phyloP scores from a whole-genome alignment of 2,797 vertebrate genomes.

The Thamnophis elegans region DNA sequence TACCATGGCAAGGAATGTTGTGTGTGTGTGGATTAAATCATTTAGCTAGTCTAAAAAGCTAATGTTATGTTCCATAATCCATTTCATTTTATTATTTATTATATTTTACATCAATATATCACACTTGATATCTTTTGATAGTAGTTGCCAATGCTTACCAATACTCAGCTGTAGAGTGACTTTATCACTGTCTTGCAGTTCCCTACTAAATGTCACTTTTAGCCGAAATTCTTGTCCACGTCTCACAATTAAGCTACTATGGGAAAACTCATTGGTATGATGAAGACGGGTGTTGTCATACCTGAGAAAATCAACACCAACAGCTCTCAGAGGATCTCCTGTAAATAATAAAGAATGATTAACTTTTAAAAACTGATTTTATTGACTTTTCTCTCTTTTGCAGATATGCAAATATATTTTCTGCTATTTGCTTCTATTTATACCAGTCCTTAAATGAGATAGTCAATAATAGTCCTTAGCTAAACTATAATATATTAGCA shows the following conservation, averaged over 20 bases:
- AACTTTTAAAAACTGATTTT: neutral
- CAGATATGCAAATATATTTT: neutral
- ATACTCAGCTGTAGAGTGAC: conserved; percentile 22
- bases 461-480: neutral
- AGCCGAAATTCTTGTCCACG: conserved; percentile 56
- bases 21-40: neutral
- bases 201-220: conserved; percentile 40
- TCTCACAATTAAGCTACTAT: conserved; percentile 49
- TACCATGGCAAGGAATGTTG: neutral
- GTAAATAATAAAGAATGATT: neutral
- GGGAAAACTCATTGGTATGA: conserved; percentile 48
- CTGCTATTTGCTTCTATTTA: neutral
- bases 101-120: neutral
- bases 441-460: neutral
- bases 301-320: conserved; percentile 52
- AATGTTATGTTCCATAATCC: neutral
- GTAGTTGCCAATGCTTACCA: conserved; percentile 39
- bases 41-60: neutral
- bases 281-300: conserved; percentile 43
- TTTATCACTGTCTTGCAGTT: conserved; percentile 10
- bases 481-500: neutral
- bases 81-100: neutral
- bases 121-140: too few species aligned
- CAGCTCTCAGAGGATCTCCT: conserved; percentile 35
- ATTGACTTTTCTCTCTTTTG: too few species aligned